These are phyloP conservation scores for Dendroctonus ponderosae DNA, from an alignment of 1,140 invertebrate genomes.

Conservation along the genomic window DNA sequence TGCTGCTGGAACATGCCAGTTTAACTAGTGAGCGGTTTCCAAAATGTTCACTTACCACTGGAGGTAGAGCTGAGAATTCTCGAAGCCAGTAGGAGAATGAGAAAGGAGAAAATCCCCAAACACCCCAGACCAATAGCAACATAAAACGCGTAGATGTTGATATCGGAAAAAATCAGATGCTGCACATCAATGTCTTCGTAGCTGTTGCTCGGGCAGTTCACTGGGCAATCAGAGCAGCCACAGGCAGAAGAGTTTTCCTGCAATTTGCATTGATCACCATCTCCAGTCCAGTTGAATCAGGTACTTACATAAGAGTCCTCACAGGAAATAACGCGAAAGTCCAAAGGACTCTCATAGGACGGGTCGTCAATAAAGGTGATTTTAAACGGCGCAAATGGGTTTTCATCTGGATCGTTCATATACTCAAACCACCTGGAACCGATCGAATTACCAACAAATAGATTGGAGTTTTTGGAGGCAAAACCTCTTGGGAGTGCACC, in stretches of 20 bases:
- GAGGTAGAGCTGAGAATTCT: too few species aligned
- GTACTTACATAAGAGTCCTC: constrained; percentile 56
- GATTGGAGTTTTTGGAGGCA: not conserved
- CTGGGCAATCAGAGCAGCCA: constrained; percentile 75
- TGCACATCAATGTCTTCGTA: constrained; percentile 49
- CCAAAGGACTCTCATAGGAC: constrained; percentile 53
- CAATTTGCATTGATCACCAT: constrained; percentile 16
- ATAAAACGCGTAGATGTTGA: constrained; percentile 21
- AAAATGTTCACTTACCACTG: too few species aligned
- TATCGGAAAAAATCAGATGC: constrained; percentile 16
- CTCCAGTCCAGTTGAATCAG: too few species aligned
- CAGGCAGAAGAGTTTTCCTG: constrained; percentile 60
- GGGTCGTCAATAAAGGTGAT: constrained; percentile 59
- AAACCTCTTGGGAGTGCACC: constrained; percentile 58
- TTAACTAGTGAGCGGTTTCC: too few species aligned
- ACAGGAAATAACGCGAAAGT: constrained; percentile 57
- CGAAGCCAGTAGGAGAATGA: too few species aligned
- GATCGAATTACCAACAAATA: not conserved
- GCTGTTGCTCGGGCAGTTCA: constrained; percentile 59
- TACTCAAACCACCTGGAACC: constrained; percentile 27
- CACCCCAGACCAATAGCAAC: constrained; percentile 2
- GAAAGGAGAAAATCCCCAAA: not conserved
- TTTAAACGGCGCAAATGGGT: constrained; percentile 64
- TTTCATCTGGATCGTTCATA: constrained; percentile 42
- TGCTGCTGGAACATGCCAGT: too few species aligned